phyloP scores from a whole-genome alignment of 2,888 invertebrate species.

The Aphodius sticticus region DNA sequence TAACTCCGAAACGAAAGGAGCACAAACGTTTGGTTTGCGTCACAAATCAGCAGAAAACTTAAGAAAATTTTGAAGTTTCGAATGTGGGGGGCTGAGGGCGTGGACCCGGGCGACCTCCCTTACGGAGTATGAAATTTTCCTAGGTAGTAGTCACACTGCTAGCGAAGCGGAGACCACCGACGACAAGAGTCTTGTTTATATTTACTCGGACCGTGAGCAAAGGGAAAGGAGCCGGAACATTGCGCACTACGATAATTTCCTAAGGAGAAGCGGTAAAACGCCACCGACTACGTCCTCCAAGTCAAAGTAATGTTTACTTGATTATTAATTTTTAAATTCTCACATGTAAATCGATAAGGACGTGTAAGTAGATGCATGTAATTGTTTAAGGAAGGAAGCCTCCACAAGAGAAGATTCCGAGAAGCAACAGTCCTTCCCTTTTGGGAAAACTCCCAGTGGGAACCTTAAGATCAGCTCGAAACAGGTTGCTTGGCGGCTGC shows the following conservation, averaged over 20 bases:
- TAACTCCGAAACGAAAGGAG: too few species aligned
- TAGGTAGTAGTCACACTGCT: slow-evolving; percentile 22
- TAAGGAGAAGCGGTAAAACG: slow-evolving; percentile 17
- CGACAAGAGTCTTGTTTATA: slow-evolving; percentile 37
- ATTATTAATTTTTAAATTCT: background rate
- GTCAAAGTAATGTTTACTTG: slow-evolving; percentile 5
- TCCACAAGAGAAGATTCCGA: background rate
- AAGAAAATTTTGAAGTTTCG: too few species aligned
- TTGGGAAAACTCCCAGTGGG: slow-evolving; percentile 73
- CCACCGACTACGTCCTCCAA: slow-evolving; percentile 7
- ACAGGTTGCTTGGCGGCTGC: slow-evolving; percentile 61
- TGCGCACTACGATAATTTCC: slow-evolving; percentile 31
- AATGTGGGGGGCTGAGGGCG: too few species aligned
- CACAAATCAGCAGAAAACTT: too few species aligned
- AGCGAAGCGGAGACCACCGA: slow-evolving; percentile 34
- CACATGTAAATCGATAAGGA: background rate
- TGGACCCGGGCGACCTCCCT: too few species aligned
- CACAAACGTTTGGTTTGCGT: too few species aligned
- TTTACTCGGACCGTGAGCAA: slow-evolving; percentile 37
- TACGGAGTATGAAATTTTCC: background rate
- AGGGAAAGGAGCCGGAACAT: slow-evolving; percentile 23
- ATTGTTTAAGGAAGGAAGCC: slow-evolving; percentile 35
- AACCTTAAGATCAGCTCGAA: slow-evolving; percentile 74
- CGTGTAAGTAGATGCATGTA: slow-evolving; percentile 9
- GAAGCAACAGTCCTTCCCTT: slow-evolving; percentile 63